Conservation (phyloP, 1,140 invertebrate genomes). For the Halyomorpha halys region DNA sequence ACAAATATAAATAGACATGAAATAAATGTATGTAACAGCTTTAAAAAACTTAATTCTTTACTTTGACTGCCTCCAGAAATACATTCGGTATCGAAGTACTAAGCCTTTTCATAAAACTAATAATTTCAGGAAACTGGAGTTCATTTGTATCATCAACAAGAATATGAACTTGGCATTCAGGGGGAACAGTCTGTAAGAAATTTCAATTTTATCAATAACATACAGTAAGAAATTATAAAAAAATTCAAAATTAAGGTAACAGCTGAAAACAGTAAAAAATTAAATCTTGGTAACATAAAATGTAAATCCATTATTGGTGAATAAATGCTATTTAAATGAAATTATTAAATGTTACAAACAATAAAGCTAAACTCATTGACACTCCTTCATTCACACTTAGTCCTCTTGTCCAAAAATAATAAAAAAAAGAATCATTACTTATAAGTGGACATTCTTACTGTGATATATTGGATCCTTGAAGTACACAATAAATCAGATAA, state of each 20-base stretch:
- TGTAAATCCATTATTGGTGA: neutral
- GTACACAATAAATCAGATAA: too few relatives aligned
- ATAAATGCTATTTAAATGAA: neutral
- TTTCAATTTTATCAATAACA: neutral
- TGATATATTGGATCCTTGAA: too few relatives aligned
- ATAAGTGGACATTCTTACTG: too few relatives aligned
- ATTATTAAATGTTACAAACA: too few relatives aligned
- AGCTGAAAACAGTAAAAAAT: too few relatives aligned
- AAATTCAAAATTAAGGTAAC: too few relatives aligned
- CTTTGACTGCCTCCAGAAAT: slow-evolving; percentile 6
- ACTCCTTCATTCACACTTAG: too few relatives aligned
- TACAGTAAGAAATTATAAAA: too few relatives aligned
- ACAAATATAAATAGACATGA: neutral
- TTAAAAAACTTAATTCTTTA: neutral
- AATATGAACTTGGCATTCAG: slow-evolving; percentile 26
- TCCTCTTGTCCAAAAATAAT: too few relatives aligned
- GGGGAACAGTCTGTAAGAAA: neutral
- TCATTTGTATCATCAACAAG: slow-evolving; percentile 21
- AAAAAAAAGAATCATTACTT: too few relatives aligned
- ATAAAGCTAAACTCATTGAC: too few relatives aligned
- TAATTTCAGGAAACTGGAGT: slow-evolving; percentile 21
- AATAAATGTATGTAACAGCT: neutral
- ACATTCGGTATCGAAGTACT: slow-evolving; percentile 12
- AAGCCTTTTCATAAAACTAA: slow-evolving; percentile 25
- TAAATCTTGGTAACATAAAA: neutral